Evolutionary conservation across 2,888 invertebrate species (phyloP).

Genomic region (Lamproptera curius): DNA sequence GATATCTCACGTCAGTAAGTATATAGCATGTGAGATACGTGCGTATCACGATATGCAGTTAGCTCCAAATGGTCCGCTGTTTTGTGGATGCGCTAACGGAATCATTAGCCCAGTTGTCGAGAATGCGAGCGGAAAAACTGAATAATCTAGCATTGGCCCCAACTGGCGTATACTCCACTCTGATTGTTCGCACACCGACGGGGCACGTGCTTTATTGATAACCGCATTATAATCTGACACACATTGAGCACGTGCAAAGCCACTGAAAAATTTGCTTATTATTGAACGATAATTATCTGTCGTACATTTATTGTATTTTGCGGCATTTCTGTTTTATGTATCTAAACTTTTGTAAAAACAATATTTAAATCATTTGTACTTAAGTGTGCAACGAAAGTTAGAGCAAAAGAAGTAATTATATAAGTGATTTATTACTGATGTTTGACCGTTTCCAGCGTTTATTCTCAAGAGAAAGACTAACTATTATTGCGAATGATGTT

Average conservation of each 20-base stretch:
- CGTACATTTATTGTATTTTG: no score
- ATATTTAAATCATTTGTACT: no score
- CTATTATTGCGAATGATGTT: no score
- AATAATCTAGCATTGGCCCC: slow-evolving; percentile 51
- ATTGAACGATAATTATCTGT: no score
- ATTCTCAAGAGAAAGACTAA: no score
- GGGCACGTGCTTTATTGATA: not conserved
- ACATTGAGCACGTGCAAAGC: not conserved
- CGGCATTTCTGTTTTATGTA: no score
- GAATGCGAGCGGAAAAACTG: slow-evolving; percentile 65
- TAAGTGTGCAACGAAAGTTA: no score
- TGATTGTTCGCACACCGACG: slow-evolving; percentile 6
- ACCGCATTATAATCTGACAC: not conserved
- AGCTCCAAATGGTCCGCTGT: slow-evolving; percentile 60
- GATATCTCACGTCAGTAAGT: no score
- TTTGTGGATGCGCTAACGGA: slow-evolving; percentile 73
- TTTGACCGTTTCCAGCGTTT: no score
- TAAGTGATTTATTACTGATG: no score
- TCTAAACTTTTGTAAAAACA: not conserved
- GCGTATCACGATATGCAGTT: slow-evolving; percentile 52
- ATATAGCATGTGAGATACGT: no score
- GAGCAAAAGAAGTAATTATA: no score
- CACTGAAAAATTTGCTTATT: not conserved
- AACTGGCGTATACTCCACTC: slow-evolving; percentile 6
- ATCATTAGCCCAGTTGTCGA: slow-evolving; percentile 68